Base-by-base conservation (phyloP, 2,888 invertebrate genomes). In the Heliconius aoede region DNA sequence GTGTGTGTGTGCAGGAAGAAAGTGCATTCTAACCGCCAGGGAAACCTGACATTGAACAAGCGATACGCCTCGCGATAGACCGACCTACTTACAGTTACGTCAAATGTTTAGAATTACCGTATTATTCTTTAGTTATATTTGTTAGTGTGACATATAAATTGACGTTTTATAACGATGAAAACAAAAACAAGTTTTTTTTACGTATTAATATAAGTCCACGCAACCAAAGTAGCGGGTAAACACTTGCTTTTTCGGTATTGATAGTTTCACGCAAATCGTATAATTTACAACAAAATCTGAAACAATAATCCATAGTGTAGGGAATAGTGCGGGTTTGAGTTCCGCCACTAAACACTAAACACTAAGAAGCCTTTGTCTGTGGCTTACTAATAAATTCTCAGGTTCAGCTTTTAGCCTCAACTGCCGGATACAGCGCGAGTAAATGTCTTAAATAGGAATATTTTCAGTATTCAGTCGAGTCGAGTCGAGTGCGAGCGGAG, bases 1-100 rank as follows among this genome's bases (percentile, higher is more conserved):
- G 36, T 36, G 32, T 9, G 36, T 83, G 83, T 80, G 80, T 85
- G 84, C 83, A 89, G 92, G 92, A 93, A 93, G 94, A 94, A 94
- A 94, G 94, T 93, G 94, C 94, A 94, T 93, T 93, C 92, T 87
- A 89, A 87, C 83, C 87, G 88, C 87, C 89, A 88, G 87, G 84
- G 92, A 93, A 94, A 93, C 93, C 89, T 89, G 88, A 87, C 89
- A 89, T 88, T 89, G 88, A 76, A 72, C 72, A 73, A 51, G 65
- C 71, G 81, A 84, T 80, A 24, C 40, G 79, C 88, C 86, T 79
- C 26, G 65, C 82, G 86, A 87, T 85, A 83, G 62, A 65, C 28
- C 71, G 78, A 79, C 79, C 77, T 26, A 79, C 79, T 79, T 79
- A 26, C 24, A 68, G 76, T 79, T 78, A 74, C 68, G 79, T 72